Evolutionary conservation across 1,140 invertebrate genomes (phyloP), one percentile per base, ranked within the genome.

Genomic region (Pentalonia nigronervosa): DNA sequence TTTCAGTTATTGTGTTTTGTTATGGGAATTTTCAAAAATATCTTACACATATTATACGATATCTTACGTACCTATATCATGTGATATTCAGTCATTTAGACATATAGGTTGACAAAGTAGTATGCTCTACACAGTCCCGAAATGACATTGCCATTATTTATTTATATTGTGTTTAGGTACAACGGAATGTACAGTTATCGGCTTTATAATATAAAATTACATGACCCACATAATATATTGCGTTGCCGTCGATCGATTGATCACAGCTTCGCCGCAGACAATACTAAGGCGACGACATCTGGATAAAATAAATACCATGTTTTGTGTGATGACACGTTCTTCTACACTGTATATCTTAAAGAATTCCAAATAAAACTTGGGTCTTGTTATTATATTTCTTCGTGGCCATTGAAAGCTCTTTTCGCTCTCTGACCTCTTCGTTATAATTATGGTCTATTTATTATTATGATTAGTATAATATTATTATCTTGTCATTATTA

Each of bases 171-270:
- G 60, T n/a, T n/a, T 76, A 76, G 60, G 60, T 34, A 6, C 60
- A 76, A 76, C 30, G 60, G n/a, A 30, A 76, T 76, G 14, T 76
- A 76, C 60, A 76, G 60, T 76, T 76, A 76, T 76, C 30, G 14
- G 30, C 60, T 76, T 76, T 34, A 76, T 76, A 76, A 76, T n/a
- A n/a, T 76, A 76, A n/a, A 76, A 76, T n/a, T 76, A n/a, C n/a
- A 14, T 76, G 60, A 76, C 60, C 60, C 30, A 76, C 60, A 76
- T 76, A 67, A 67, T n/a, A 76, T 76, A n/a, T 76, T 76, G n/a
- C n/a, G n/a, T 76, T n/a, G 60, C n/a, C 60, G 60, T 76, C 60
- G n/a, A 76, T 76, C 17, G 60, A 76, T 76, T 76, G 60, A 76
- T 76, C 60, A 76, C 30, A 76, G 60, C 60, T 4, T 76, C n/a